Conservation (phyloP, 2,113 vertebrate species). For the Ceratotherium simum region DNA sequence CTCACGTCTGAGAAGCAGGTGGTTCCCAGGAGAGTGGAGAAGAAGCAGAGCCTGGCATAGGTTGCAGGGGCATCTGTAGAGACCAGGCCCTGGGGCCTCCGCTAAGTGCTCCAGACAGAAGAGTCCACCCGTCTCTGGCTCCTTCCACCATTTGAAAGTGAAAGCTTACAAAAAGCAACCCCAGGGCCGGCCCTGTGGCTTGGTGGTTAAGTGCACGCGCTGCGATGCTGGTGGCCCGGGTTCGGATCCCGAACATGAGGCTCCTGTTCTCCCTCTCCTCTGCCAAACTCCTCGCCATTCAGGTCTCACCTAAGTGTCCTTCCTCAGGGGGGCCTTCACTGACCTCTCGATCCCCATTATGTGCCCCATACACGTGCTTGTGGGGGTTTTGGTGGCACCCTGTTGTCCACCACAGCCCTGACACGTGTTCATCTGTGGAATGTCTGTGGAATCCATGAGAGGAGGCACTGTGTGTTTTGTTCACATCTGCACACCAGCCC, state of each 20-base stretch:
- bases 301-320: not conserved
- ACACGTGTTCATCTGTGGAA: not conserved
- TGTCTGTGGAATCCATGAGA: not conserved
- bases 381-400: too few species aligned
- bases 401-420: not conserved
- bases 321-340: not conserved
- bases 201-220: too few species aligned
- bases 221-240: too few species aligned
- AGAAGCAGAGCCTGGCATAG: not conserved
- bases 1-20: not conserved
- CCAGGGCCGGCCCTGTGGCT: too few species aligned
- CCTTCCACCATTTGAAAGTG: not conserved
- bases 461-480: not conserved
- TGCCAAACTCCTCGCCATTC: not conserved
- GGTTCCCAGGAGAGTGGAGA: not conserved
- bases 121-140: not conserved
- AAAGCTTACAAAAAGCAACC: not conserved
- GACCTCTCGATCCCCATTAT: not conserved
- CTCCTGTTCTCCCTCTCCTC: not conserved
- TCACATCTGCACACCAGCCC: too few species aligned
- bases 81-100: fast-evolving
- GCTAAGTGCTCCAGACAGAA: fast-evolving
- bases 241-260: too few species aligned
- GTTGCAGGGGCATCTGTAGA: not conserved
- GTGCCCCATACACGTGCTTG: not conserved